Percentiles rank a stretch among this genome's conserved stretches.
phyloP scores from a whole-genome alignment of 2,888 invertebrate genomes.

The Agrotis ipsilon region DNA sequence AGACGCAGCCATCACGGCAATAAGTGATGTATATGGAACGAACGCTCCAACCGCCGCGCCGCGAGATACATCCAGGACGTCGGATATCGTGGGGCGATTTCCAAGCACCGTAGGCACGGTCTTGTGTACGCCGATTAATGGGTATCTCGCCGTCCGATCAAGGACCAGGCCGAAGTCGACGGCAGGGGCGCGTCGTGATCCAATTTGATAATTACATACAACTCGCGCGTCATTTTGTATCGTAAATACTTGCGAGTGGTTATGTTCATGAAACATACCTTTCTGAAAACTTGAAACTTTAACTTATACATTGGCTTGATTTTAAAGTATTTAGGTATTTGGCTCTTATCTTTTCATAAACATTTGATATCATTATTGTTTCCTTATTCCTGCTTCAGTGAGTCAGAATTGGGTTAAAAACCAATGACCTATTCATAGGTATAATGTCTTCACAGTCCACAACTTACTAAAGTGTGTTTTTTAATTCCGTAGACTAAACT shows the following conservation, averaged over 20 bases:
- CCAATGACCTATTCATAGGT: slow-evolving; percentile 26
- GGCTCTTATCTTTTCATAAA: slow-evolving; percentile 19
- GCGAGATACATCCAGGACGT: too few relatives aligned
- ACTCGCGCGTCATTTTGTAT: neutral
- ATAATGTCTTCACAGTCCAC: too few relatives aligned
- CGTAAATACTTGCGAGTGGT: neutral
- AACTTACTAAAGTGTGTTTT: slow-evolving; percentile 10
- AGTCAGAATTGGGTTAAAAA: slow-evolving; percentile 22
- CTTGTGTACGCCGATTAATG: too few relatives aligned
- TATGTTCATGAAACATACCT: neutral
- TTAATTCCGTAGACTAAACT: too few relatives aligned
- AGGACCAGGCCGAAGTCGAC: too few relatives aligned
- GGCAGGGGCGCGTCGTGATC: too few relatives aligned
- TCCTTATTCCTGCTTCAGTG: slow-evolving; percentile 13
- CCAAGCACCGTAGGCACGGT: too few relatives aligned
- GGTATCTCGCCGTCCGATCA: too few relatives aligned
- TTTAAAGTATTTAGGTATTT: neutral
- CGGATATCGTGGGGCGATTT: too few relatives aligned
- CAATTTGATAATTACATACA: neutral
- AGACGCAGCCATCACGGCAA: too few relatives aligned
- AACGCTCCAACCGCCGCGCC: too few relatives aligned
- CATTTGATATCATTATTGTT: slow-evolving; percentile 8
- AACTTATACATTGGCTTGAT: neutral
- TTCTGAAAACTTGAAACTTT: neutral
- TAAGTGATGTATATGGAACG: too few relatives aligned